Conservation (phyloP, 2,113 vertebrate species). For the Psephotus haematonotus region DNA sequence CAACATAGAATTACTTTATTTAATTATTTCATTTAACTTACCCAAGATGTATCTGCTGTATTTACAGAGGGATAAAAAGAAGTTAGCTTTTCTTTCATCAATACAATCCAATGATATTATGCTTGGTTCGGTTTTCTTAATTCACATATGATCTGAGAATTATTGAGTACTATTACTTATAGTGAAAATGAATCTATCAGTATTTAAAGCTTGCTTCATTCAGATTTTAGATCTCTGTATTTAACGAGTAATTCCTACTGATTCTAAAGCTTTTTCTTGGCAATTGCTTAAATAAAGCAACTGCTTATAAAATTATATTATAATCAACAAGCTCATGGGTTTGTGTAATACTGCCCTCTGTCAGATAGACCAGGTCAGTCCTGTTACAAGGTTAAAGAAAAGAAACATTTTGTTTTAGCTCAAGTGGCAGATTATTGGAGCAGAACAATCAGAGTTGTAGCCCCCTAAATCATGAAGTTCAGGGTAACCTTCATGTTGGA, state of each 20-base stretch:
- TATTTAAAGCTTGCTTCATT: not conserved
- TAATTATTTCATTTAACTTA: not conserved
- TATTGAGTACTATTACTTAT: not conserved
- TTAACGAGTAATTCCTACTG: not conserved
- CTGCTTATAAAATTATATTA: not conserved
- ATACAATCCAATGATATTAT: not conserved
- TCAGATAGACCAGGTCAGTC: constrained; percentile 1
- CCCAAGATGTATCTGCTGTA: not conserved
- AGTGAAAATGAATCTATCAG: not conserved
- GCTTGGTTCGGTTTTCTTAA: not conserved
- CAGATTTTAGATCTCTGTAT: constrained; percentile 6
- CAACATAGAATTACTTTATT: not conserved
- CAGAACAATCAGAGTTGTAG: not conserved
- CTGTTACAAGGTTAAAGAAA: not conserved
- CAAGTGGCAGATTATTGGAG: not conserved
- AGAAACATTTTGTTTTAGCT: not conserved
- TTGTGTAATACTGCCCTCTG: constrained; percentile 48
- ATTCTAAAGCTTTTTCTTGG: not conserved
- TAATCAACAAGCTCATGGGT: not conserved
- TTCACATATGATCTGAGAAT: not conserved
- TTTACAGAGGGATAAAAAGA: not conserved
- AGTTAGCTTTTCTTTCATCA: not conserved
- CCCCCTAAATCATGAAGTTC: not conserved
- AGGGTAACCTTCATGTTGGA: not conserved
- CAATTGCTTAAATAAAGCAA: constrained; percentile 14